A percentile compares a stretch with the other conserved stretches of the same genome.
Evolutionary conservation across 2,888 invertebrate genomes (phyloP).

Genomic region (Operophtera brumata): DNA sequence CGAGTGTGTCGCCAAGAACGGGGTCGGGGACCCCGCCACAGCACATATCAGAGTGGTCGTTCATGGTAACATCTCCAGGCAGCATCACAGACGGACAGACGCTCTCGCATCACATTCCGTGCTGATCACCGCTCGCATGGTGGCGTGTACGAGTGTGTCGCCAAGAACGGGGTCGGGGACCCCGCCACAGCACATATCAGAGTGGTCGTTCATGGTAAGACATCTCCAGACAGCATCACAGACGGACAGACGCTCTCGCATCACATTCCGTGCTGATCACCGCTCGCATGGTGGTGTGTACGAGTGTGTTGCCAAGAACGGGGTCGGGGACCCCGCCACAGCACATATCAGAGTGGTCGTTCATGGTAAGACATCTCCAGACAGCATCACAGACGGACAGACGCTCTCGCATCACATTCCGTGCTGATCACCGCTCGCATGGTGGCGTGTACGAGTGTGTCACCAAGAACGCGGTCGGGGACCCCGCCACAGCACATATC

Average conservation of each 20-base stretch:
- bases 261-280: constrained; percentile 84
- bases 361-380: constrained; percentile 87
- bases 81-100: constrained; percentile 17
- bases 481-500: constrained; percentile 84
- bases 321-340: constrained; percentile 86
- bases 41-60: constrained; percentile 85
- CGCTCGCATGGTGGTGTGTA: constrained; percentile 85
- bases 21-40: constrained; percentile 86
- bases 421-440: constrained; percentile 83
- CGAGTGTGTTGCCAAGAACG: constrained; percentile 86
- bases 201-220: constrained; percentile 86
- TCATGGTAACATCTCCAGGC: constrained; percentile 76
- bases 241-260: constrained; percentile 80
- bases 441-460: constrained; percentile 87
- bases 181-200: constrained; percentile 84
- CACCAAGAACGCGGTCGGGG: constrained; percentile 88
- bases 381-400: too few relatives aligned
- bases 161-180: constrained; percentile 87
- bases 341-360: constrained; percentile 85
- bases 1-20: constrained; percentile 86
- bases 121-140: constrained; percentile 84
- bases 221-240: too few relatives aligned
- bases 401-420: constrained; percentile 82
- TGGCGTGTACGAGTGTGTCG: constrained; percentile 87
- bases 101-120: constrained; percentile 82